Evolutionary conservation across 2,888 invertebrate genomes (phyloP).

Genomic region (Bombyx huttoni): DNA sequence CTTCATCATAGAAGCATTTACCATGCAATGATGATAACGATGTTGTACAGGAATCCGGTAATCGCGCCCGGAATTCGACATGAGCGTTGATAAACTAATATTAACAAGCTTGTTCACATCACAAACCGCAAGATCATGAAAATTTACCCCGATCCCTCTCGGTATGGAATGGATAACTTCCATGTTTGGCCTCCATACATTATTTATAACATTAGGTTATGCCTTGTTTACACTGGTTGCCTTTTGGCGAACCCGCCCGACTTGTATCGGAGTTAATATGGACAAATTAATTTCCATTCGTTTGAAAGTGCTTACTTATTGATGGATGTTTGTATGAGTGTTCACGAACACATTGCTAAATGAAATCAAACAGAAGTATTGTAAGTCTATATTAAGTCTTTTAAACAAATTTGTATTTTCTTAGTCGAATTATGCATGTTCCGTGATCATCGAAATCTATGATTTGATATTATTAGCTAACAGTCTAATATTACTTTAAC

Average conservation of each 20-base stretch:
- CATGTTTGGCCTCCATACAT: conserved; percentile 60
- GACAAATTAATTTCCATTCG: conserved; percentile 38
- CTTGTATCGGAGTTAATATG: conserved; percentile 26
- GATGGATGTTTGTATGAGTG: conserved; percentile 10
- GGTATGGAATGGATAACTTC: conserved; percentile 53
- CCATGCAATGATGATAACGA: not conserved
- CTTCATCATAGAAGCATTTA: too few relatives aligned
- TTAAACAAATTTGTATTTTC: too few relatives aligned
- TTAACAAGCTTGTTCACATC: conserved; percentile 52
- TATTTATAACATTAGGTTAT: conserved; percentile 61
- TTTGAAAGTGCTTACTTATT: conserved; percentile 20
- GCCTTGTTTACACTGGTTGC: conserved; percentile 53
- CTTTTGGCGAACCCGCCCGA: conserved; percentile 36
- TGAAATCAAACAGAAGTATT: too few relatives aligned
- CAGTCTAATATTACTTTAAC: too few relatives aligned
- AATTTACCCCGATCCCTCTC: conserved; percentile 58
- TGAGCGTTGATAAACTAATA: conserved; percentile 63
- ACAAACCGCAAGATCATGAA: conserved; percentile 68
- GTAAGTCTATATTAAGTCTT: too few relatives aligned
- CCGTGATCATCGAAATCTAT: too few relatives aligned
- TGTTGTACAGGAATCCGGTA: conserved; percentile 34
- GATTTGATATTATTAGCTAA: too few relatives aligned
- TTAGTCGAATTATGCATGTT: too few relatives aligned
- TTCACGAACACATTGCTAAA: too few relatives aligned
- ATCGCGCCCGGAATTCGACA: conserved; percentile 46